Percentiles rank a stretch among this genome's conserved stretches.
Conservation (phyloP, 1,140 invertebrate species). For the Hyles euphorbiae region DNA sequence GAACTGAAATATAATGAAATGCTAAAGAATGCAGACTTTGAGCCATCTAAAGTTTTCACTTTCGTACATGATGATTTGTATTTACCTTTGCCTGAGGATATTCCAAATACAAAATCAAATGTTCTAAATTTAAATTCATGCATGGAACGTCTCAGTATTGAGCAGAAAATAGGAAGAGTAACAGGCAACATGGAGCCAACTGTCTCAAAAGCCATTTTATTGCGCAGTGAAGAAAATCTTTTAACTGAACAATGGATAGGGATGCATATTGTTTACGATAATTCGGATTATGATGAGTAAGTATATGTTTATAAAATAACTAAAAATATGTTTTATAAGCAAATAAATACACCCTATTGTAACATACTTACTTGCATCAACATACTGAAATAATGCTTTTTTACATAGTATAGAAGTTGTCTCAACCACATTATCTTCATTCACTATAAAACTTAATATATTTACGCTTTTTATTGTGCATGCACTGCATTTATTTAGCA, state of each 20-base stretch:
- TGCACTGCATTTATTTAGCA: too few species aligned
- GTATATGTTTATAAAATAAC: constrained; percentile 22
- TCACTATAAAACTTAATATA: too few species aligned
- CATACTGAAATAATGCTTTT: too few species aligned
- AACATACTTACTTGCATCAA: too few species aligned
- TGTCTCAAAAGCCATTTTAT: constrained; percentile 26
- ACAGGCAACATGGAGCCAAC: constrained; percentile 28
- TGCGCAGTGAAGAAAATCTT: constrained; percentile 43
- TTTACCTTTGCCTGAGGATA: constrained; percentile 34
- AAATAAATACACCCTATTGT: too few species aligned
- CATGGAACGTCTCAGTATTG: constrained; percentile 34
- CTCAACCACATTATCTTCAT: too few species aligned
- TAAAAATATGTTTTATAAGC: too few species aligned
- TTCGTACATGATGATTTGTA: constrained; percentile 55
- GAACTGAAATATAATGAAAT: constrained; percentile 48
- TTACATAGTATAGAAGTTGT: too few species aligned
- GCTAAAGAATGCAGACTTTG: constrained; percentile 30
- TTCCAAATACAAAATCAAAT: constrained; percentile 24
- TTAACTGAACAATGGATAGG: constrained; percentile 35
- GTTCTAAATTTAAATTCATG: constrained; percentile 24
- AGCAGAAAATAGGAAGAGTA: constrained; percentile 16
- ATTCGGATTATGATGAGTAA: constrained; percentile 60
- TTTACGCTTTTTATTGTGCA: too few species aligned
- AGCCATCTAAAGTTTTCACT: constrained; percentile 50
- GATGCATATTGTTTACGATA: constrained; percentile 60